Base-by-base conservation (phyloP, 2,797 vertebrate species). In the Eremophila alpestris region DNA sequence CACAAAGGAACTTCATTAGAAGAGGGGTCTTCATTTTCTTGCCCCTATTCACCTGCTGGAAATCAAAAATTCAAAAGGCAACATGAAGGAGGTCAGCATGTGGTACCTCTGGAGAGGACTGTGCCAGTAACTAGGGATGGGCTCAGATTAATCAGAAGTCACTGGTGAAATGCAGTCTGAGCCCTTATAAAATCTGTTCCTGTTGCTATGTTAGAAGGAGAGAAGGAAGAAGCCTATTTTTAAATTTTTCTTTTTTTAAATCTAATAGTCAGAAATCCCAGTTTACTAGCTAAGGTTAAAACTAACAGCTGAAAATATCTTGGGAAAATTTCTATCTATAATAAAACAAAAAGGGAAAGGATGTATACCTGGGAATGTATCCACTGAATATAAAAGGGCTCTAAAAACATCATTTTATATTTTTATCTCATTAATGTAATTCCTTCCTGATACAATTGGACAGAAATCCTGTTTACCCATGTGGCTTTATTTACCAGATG, bases 141-240 rank as follows among this genome's bases (percentile, higher is more conserved):
- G 23, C 49, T 52, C 71, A 96, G 56, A 96, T 96, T 91, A 94
- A 74, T 95, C 83, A 94, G 93, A n/a, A 96, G 62, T n/a, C 68
- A 87, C 52, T 63, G 30, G 21, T 93, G 17, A 71, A 83, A 82
- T 85, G 67, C 64, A 71, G 49, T 68, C 82, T 71, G 54, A 96
- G 89, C 79, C 93, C 92, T 95, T 95, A 94, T 60, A 60, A 77
- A 85, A 40, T 34, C 20, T 76, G 20, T 20, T 43, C 40, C 17
- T 68, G 29, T 68, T 68, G 40, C 46, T 85, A 46, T 52, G n/a
- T 29, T 90, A 94, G 89, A 89, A 94, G 36, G 29, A 85, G 19
- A 81, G 20, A 80, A 84, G 69, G 55, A 71, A 62, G 71, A 90
- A 90, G 29, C 62, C 26, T 79, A 83, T 13, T 13, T 56, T 45